Percentiles rank a stretch among this genome's conserved stretches.
These are phyloP conservation scores for Hyperopisus bebe DNA, from an alignment of 2,113 vertebrate species.

Conservation along the genomic window DNA sequence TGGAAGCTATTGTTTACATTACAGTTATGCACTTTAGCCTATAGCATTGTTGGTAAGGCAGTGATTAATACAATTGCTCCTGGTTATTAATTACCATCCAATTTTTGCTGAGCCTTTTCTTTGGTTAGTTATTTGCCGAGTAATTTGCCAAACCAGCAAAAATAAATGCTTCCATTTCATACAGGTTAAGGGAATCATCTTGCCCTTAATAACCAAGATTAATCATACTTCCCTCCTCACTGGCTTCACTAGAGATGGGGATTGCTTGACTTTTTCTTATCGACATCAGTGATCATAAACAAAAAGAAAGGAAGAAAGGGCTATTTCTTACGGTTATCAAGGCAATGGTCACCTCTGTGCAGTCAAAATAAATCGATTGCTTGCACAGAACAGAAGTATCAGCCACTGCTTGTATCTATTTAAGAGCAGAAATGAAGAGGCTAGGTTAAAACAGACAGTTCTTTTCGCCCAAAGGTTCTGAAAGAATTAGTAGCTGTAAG, in stretches of 20 bases:
- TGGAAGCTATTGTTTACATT: not conserved
- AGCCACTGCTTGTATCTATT: not conserved
- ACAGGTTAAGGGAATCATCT: not conserved
- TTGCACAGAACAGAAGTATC: not conserved
- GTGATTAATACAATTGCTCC: not conserved
- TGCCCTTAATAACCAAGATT: not conserved
- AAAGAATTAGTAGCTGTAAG: not conserved
- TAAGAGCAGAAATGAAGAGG: not conserved
- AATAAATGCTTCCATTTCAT: conserved; percentile 1
- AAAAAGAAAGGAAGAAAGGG: not conserved
- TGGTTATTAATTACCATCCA: not conserved
- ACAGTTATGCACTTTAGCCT: not conserved
- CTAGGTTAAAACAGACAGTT: not conserved
- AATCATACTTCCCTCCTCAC: not conserved
- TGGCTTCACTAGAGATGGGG: not conserved
- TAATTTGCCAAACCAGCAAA: not conserved
- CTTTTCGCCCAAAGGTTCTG: not conserved
- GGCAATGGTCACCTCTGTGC: not conserved
- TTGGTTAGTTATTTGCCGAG: not conserved
- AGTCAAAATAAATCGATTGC: not conserved
- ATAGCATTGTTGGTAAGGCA: not conserved
- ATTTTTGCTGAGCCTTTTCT: not conserved
- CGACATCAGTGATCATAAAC: not conserved
- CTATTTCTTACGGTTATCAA: not conserved
- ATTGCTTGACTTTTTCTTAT: not conserved